phyloP scores from a whole-genome alignment of 1,140 invertebrate species.

The Aphelenchoides fujianensis region DNA sequence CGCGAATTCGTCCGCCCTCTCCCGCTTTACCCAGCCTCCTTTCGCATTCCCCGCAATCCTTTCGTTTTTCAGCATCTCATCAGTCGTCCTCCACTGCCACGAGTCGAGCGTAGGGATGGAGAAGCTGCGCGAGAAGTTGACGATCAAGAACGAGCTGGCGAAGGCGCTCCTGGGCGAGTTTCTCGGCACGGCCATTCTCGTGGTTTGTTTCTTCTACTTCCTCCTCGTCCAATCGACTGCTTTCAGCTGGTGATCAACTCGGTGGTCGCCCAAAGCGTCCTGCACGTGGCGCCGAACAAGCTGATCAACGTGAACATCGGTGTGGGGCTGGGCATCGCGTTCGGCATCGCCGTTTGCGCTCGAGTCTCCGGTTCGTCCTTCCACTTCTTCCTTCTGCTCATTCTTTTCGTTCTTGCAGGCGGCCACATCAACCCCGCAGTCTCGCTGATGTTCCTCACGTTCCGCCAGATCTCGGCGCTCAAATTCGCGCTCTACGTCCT shows the following conservation, averaged over 20 bases:
- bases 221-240: background rate
- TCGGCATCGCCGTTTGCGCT: slow-evolving; percentile 48
- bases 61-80: too few relatives aligned
- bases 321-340: slow-evolving; percentile 49
- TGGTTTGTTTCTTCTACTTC: slow-evolving; percentile 17
- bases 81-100: too few relatives aligned
- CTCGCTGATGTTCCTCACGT: slow-evolving; percentile 64
- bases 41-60: too few relatives aligned
- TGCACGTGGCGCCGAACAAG: slow-evolving; percentile 29
- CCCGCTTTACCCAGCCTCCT: too few relatives aligned
- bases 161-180: slow-evolving; percentile 43
- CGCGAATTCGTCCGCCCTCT: too few relatives aligned
- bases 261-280: slow-evolving; percentile 36
- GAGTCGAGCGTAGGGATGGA: too few relatives aligned
- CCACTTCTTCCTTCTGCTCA: background rate
- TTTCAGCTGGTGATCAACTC: slow-evolving; percentile 33
- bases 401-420: slow-evolving; percentile 63
- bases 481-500: slow-evolving; percentile 65
- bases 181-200: slow-evolving; percentile 42
- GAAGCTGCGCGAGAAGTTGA: slow-evolving; percentile 36
- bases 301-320: slow-evolving; percentile 45
- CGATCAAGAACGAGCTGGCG: slow-evolving; percentile 44
- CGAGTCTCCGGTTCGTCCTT: slow-evolving; percentile 36
- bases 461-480: slow-evolving; percentile 64
- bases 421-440: slow-evolving; percentile 69